These are phyloP conservation scores for Papilio polytes DNA, from an alignment of 1,140 invertebrate species.

Conservation along the genomic window DNA sequence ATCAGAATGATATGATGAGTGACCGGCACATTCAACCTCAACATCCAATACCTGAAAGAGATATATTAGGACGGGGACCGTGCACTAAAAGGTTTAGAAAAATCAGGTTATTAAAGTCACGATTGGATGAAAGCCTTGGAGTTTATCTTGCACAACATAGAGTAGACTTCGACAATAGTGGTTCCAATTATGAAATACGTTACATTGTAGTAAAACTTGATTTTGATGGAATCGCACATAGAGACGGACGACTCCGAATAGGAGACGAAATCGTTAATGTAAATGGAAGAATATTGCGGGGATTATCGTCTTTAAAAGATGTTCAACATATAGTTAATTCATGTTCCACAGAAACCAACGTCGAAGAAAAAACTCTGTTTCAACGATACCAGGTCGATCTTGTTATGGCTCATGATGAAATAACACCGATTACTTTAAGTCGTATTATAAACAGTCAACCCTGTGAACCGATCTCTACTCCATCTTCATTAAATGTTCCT, in stretches of 20 bases:
- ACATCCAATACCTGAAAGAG: conserved; percentile 54
- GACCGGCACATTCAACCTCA: conserved; percentile 37
- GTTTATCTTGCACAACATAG: conserved; percentile 88
- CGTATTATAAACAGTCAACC: conserved; percentile 73
- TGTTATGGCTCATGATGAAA: conserved; percentile 86
- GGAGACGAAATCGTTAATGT: conserved; percentile 95
- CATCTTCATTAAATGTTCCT: conserved; percentile 64
- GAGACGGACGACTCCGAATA: conserved; percentile 91
- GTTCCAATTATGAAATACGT: conserved; percentile 86
- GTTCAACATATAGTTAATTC: conserved; percentile 85
- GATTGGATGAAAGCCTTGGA: conserved; percentile 87
- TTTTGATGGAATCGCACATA: conserved; percentile 91
- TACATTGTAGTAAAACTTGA: conserved; percentile 94
- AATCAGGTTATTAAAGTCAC: conserved; percentile 85
- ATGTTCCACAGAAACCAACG: conserved; percentile 78
- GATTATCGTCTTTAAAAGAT: conserved; percentile 87
- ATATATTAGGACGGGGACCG: conserved; percentile 76
- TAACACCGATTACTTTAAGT: conserved; percentile 76
- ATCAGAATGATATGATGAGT: conserved; percentile 46
- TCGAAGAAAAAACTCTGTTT: conserved; percentile 74
- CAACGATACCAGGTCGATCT: conserved; percentile 86
- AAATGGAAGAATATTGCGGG: conserved; percentile 91
- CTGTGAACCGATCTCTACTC: conserved; percentile 56
- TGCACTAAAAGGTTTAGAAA: conserved; percentile 84
- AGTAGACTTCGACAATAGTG: conserved; percentile 79